phyloP scores from a whole-genome alignment of 2,113 vertebrate species.

The Callopanchax toddi region DNA sequence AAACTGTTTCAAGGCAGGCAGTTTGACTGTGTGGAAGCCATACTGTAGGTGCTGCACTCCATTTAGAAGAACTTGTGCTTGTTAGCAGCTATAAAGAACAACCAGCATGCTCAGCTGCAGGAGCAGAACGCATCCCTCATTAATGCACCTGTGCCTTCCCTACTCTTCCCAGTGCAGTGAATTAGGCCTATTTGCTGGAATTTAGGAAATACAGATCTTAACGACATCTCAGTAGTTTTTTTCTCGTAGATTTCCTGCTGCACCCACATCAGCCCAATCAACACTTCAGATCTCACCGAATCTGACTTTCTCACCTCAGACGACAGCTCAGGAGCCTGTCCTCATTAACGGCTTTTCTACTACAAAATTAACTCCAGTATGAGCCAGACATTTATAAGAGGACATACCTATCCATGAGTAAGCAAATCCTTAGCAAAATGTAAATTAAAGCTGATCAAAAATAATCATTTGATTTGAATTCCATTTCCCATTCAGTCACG shows the following conservation, averaged over 20 bases:
- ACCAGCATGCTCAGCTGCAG: no score
- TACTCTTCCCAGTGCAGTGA: no score
- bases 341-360: constrained; percentile 37
- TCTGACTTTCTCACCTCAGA: constrained; percentile 47
- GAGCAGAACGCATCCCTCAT: no score
- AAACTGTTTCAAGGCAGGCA: no score
- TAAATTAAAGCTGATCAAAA: no score
- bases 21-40: no score
- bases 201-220: constrained; percentile 24
- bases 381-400: constrained; percentile 5
- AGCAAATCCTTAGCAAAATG: constrained; percentile 16
- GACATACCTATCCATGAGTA: constrained; percentile 4
- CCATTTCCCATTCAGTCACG: not conserved
- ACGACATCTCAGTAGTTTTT: constrained; percentile 31
- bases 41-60: no score
- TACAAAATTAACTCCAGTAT: constrained; percentile 40
- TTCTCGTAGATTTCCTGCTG: constrained; percentile 15
- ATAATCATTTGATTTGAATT: constrained; percentile 13
- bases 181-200: not conserved
- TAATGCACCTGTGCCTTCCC: no score
- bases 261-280: constrained; percentile 52
- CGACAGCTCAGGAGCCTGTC: constrained; percentile 23
- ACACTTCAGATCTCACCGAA: constrained; percentile 44
- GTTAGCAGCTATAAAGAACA: no score
- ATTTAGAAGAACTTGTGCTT: no score